phyloP scores from a whole-genome alignment of 2,113 vertebrate genomes.

The Paramormyrops kingsleyae region DNA sequence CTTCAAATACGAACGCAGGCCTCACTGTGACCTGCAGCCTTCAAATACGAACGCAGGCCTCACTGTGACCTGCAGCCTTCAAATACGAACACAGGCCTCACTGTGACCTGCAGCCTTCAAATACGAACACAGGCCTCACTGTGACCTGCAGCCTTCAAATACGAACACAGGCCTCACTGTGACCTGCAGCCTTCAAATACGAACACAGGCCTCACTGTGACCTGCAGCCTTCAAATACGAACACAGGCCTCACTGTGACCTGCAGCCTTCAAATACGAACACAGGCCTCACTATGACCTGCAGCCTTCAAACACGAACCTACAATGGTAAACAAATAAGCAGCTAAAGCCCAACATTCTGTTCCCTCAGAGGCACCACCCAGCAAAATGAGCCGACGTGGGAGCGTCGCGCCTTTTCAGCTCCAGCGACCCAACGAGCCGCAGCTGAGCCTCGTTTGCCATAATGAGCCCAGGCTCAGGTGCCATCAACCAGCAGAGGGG shows the following conservation, averaged over 20 bases:
- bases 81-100: neutral
- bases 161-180: neutral
- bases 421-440: neutral
- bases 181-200: neutral
- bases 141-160: too few species aligned
- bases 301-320: neutral
- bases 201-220: too few species aligned
- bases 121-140: neutral
- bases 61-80: neutral
- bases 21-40: neutral
- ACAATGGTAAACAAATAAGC: neutral
- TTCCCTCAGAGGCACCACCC: neutral
- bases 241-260: neutral
- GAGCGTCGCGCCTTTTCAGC: neutral
- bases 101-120: too few species aligned
- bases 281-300: neutral
- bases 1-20: neutral
- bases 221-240: neutral
- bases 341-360: neutral
- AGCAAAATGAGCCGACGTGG: rapidly evolving
- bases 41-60: neutral
- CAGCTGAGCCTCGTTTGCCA: neutral
- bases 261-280: neutral
- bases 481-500: neutral
- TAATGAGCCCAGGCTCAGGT: neutral